These are phyloP conservation scores for Ylistrum balloti DNA, from an alignment of 1,140 invertebrate genomes.

Conservation along the genomic window DNA sequence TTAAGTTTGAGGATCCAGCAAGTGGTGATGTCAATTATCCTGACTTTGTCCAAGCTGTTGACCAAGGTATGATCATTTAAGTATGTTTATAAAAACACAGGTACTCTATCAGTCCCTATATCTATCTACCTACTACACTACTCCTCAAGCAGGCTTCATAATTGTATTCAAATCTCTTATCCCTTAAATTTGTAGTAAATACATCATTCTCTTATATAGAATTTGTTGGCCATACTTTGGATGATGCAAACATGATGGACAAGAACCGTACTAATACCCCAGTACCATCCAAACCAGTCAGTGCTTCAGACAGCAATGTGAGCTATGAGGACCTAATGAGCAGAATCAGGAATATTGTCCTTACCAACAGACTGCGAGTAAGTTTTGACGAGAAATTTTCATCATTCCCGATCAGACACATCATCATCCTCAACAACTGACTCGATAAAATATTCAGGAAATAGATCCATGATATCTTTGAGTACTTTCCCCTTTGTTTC, in stretches of 20 bases:
- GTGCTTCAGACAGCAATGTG: constrained; percentile 71
- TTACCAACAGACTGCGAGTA: constrained; percentile 81
- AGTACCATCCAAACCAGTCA: constrained; percentile 65
- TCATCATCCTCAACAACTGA: too few species aligned
- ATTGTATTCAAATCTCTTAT: too few species aligned
- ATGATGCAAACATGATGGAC: constrained; percentile 74
- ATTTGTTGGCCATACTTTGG: constrained; percentile 80
- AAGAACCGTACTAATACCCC: constrained; percentile 66
- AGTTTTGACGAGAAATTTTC: constrained; percentile 51
- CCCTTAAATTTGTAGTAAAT: too few species aligned
- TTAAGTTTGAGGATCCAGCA: constrained; percentile 80
- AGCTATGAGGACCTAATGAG: constrained; percentile 80
- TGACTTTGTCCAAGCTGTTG: constrained; percentile 81
- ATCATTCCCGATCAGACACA: too few species aligned
- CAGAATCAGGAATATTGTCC: constrained; percentile 79
- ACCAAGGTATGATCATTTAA: constrained; percentile 74
- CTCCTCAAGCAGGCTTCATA: too few species aligned
- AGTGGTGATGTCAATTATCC: constrained; percentile 83
- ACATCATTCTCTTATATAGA: constrained; percentile 75
- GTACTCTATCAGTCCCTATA: too few species aligned
- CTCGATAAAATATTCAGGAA: too few species aligned
- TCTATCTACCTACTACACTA: too few species aligned
- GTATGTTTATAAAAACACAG: too few species aligned
- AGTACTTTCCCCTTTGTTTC: too few species aligned
- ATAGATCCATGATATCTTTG: too few species aligned